Conservation (phyloP, 2,113 vertebrate genomes). For the Brachyhypopomus occidentalis region DNA sequence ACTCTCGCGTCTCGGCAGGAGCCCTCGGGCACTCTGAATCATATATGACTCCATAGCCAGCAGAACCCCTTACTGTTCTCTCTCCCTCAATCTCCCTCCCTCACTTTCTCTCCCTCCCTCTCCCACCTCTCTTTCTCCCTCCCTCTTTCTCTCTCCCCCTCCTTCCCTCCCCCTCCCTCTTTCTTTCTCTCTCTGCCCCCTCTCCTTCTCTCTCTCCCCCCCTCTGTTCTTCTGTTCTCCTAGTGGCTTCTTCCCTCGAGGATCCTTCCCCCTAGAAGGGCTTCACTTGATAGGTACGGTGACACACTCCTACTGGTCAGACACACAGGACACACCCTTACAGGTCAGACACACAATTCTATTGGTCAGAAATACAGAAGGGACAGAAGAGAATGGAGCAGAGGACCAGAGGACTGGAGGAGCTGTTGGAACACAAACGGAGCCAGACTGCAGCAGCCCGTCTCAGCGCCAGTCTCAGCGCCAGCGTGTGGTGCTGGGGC, state of each 20-base stretch:
- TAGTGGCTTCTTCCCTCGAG: constrained; percentile 18
- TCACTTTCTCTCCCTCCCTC: not conserved
- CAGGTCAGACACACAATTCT: not conserved
- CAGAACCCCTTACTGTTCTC: constrained; percentile 1
- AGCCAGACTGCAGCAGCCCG: not conserved
- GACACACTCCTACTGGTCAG: not conserved
- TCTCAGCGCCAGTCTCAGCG: not conserved
- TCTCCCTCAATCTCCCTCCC: not conserved
- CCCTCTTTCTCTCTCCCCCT: no score
- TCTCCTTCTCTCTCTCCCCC: not conserved
- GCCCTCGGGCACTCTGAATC: constrained; percentile 51
- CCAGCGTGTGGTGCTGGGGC: not conserved
- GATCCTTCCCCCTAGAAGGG: constrained; percentile 31
- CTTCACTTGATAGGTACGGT: constrained; percentile 25
- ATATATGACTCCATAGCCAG: constrained; percentile 47
- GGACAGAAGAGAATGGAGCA: not conserved
- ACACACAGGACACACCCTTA: constrained; percentile 17
- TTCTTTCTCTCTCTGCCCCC: not conserved
- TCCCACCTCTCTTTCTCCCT: not conserved
- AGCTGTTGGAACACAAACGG: not conserved
- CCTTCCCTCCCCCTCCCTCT: not conserved
- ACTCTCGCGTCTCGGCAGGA: constrained; percentile 27
- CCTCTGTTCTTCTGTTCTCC: constrained; percentile 53
- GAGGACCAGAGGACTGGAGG: not conserved
- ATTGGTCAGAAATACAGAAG: constrained; percentile 19